phyloP scores from a whole-genome alignment of 2,113 vertebrate genomes.

The Ursus arctos region DNA sequence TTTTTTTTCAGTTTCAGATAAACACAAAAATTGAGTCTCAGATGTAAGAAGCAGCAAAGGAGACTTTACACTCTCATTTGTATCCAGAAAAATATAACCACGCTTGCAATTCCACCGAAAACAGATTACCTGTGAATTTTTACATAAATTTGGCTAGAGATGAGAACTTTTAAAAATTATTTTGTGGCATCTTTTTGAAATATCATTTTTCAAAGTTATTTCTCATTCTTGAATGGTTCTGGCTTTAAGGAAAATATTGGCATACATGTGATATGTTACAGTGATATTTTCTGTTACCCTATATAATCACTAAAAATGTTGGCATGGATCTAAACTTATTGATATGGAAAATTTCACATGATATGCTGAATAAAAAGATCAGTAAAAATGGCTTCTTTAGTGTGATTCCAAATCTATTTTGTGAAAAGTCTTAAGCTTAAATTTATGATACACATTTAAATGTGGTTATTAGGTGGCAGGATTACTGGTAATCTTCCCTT shows the following conservation, averaged over 20 bases:
- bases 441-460: constrained; percentile 31
- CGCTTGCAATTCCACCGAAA: neutral
- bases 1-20: neutral
- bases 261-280: neutral
- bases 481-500: neutral
- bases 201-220: constrained; percentile 17
- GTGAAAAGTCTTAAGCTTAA: neutral
- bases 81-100: neutral
- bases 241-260: neutral
- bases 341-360: neutral
- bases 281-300: neutral
- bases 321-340: neutral
- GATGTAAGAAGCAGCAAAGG: neutral
- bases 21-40: constrained; percentile 19
- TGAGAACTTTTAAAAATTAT: neutral
- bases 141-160: neutral
- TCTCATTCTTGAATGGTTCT: neutral
- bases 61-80: neutral
- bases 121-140: neutral
- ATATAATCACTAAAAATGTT: neutral
- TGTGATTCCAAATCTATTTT: neutral
- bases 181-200: neutral
- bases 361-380: neutral
- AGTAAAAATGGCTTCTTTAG: neutral
- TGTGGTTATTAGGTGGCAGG: neutral